Evolutionary conservation across 2,888 invertebrate genomes (phyloP), one percentile per base, ranked within the genome.

Genomic region (Standfussiana lucernea): DNA sequence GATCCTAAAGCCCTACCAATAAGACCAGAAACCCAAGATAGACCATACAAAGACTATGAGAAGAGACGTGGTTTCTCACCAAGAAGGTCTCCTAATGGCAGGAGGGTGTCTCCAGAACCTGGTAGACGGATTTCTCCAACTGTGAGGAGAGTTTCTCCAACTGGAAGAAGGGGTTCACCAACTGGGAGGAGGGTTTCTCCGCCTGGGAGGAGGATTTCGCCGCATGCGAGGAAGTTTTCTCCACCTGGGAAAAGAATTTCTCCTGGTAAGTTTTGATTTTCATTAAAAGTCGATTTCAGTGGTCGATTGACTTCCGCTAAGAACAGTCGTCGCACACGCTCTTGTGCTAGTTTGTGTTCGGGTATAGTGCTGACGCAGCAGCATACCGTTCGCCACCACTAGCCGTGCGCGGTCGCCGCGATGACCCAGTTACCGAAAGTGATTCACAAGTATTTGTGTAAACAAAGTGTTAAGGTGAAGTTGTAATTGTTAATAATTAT

Each of bases 11-110:
- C 62, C 7, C 71, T 79, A 47, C 81, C 73, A 28, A 42, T 81
- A 37, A 71, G 80, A 28, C 70, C 85, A 2, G 89, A 89, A 10
- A 77, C 87, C n/a, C 84, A 68, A 47, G 83, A 84, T n/a, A 68
- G 84, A 62, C n/a, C 65, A 37, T 88, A 88, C 24, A 89, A 90
- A 37, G 83, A 85, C 0, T 88, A 83, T 67, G 88, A 88, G 42
- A 89, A 86, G 45, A 72, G 85, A 28, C 86, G 83, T 24, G 86
- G 78, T 21, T 84, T 80, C 68, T 88, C 89, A 0, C 87, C 86
- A 2, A 72, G 81, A 15, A 72, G 67, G 11, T 84, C 86, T 3
- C 77, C 86, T 10, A 62, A 59, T 2, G 80, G 79, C 13, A 42
- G 66, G 64, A 82, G 71, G 67, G 42, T 70, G 32, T 80, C 75